Conservation (phyloP, 2,888 invertebrate genomes). For the Tigriopus californicus region DNA sequence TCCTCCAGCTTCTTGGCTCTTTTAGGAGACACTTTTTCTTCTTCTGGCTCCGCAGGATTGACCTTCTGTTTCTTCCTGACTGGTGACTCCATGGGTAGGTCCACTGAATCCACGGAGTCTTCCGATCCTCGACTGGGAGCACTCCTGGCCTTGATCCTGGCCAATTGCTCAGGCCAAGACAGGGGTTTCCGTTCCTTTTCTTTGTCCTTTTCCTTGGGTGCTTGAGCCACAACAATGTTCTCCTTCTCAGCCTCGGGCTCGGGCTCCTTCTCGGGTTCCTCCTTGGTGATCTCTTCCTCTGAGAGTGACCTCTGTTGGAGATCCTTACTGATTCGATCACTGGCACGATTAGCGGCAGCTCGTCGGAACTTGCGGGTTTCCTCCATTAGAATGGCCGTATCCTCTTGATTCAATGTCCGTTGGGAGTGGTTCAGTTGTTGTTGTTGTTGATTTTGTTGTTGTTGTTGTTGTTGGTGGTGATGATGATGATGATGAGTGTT, state of each 20-base stretch:
- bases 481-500: no score
- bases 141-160: not conserved
- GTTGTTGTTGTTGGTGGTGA: no score
- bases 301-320: not conserved
- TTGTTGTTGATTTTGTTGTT: no score
- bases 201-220: not conserved
- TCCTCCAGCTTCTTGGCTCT: no score
- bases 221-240: not conserved
- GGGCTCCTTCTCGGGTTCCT: not conserved
- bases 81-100: not conserved
- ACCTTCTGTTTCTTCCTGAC: no score
- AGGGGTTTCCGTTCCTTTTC: not conserved
- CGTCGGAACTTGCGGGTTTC: not conserved
- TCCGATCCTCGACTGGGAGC: not conserved
- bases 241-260: no score
- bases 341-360: constrained; percentile 1
- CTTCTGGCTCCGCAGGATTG: no score
- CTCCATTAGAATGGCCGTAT: no score
- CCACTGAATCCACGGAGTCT: not conserved
- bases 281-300: not conserved
- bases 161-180: constrained; percentile 11
- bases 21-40: no score
- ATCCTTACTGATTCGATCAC: not conserved
- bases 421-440: no score
- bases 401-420: no score